These are phyloP conservation scores for Helicoverpa armigera DNA, from an alignment of 1,140 invertebrate genomes.

Conservation along the genomic window DNA sequence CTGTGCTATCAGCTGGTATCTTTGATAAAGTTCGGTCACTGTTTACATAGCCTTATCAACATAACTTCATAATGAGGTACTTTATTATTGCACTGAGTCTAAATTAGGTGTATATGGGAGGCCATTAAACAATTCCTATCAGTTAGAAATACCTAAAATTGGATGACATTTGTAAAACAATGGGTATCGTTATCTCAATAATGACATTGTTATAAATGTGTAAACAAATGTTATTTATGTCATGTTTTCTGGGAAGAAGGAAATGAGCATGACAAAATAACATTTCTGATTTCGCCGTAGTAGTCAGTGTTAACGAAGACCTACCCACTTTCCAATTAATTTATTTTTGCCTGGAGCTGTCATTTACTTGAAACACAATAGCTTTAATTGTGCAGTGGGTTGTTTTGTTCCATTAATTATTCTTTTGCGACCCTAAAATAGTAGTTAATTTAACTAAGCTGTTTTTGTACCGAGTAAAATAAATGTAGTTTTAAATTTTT, in stretches of 20 bases:
- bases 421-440: neutral
- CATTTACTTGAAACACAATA: slow-evolving; percentile 2
- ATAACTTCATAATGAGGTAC: slow-evolving; percentile 56
- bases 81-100: slow-evolving; percentile 10
- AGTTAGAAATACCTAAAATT: neutral
- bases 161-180: neutral
- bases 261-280: too few relatives aligned
- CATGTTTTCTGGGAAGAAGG: neutral
- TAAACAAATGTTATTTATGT: neutral
- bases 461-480: too few relatives aligned
- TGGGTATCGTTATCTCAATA: neutral
- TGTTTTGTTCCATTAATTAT: neutral
- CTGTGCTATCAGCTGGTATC: slow-evolving; percentile 63
- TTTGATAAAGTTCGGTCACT: slow-evolving; percentile 67
- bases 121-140: too few relatives aligned
- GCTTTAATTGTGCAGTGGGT: slow-evolving; percentile 13
- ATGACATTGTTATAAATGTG: neutral
- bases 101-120: neutral
- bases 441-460: too few relatives aligned
- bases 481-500: neutral
- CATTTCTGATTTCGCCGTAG: neutral
- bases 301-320: neutral
- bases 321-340: slow-evolving; percentile 22
- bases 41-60: slow-evolving; percentile 64
- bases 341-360: neutral